phyloP scores from a whole-genome alignment of 2,888 invertebrate genomes.

The Rhyacophila evoluta region DNA sequence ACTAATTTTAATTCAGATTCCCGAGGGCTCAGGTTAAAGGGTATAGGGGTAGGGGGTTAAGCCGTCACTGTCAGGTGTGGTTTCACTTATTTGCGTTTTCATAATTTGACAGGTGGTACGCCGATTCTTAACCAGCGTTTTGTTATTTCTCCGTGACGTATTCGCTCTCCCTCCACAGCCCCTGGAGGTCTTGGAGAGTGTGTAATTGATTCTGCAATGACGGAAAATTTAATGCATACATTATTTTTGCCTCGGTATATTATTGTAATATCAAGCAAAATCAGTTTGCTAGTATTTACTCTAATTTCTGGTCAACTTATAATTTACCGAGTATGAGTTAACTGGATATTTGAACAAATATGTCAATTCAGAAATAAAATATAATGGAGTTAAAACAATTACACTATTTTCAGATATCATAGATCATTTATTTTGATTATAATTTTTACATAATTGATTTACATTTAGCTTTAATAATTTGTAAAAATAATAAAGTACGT shows the following conservation, averaged over 20 bases:
- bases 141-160: constrained; percentile 41
- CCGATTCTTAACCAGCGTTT: constrained; percentile 48
- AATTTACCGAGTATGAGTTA: too few species aligned
- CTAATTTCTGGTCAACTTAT: too few species aligned
- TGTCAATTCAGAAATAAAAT: too few species aligned
- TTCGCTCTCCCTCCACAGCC: neutral
- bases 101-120: constrained; percentile 51
- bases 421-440: too few species aligned
- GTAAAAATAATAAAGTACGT: too few species aligned
- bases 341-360: too few species aligned
- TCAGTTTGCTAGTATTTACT: too few species aligned
- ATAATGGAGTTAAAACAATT: too few species aligned
- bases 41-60: neutral
- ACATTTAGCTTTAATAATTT: too few species aligned
- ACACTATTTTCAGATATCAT: too few species aligned
- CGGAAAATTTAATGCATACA: neutral
- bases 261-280: neutral
- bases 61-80: constrained; percentile 44
- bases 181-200: neutral
- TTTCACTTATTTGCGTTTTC: constrained; percentile 47
- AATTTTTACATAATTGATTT: too few species aligned
- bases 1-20: neutral
- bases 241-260: neutral
- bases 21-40: neutral
- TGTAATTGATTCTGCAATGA: constrained; percentile 9